Percentiles rank a stretch among this genome's conserved stretches.
Evolutionary conservation across 2,113 vertebrate species (phyloP).

Genomic region (Salvelinus fontinalis): DNA sequence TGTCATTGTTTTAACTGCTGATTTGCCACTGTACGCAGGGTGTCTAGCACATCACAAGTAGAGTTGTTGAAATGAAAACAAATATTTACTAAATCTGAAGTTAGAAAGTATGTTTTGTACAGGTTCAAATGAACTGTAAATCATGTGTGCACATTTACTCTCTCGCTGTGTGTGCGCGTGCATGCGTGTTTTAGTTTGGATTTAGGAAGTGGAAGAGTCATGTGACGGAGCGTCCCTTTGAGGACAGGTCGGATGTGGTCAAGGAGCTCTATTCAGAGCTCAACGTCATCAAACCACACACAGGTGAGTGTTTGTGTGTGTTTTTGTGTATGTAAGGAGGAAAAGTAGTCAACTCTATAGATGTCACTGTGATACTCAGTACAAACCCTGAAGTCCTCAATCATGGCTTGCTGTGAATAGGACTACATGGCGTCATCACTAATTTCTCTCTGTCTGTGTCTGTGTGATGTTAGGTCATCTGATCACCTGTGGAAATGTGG

Average conservation of each 20-base stretch:
- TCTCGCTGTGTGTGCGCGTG: neutral
- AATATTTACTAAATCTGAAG: too few relatives aligned
- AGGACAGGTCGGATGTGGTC: constrained; percentile 82
- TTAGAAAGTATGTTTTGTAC: neutral
- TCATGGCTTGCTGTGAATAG: neutral
- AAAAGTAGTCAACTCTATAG: neutral
- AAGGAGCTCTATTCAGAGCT: constrained; percentile 89
- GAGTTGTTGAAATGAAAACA: too few relatives aligned
- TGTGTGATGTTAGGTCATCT: constrained; percentile 68
- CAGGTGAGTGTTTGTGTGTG: constrained; percentile 58
- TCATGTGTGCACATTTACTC: too few relatives aligned
- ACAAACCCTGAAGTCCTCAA: neutral
- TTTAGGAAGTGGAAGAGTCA: constrained; percentile 94
- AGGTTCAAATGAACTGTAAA: too few relatives aligned
- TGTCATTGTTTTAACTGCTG: too few relatives aligned
- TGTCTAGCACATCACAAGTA: too few relatives aligned
- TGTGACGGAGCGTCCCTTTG: constrained; percentile 82
- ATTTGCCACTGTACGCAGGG: too few relatives aligned
- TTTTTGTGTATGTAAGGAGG: neutral
- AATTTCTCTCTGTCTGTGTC: neutral
- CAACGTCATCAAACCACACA: constrained; percentile 69
- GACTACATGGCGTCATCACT: neutral
- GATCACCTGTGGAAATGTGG: constrained; percentile 78
- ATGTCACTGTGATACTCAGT: neutral
- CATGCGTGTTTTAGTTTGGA: constrained; percentile 75